Base-by-base conservation (phyloP, 1,140 invertebrate species). In the Oppia nitens region DNA sequence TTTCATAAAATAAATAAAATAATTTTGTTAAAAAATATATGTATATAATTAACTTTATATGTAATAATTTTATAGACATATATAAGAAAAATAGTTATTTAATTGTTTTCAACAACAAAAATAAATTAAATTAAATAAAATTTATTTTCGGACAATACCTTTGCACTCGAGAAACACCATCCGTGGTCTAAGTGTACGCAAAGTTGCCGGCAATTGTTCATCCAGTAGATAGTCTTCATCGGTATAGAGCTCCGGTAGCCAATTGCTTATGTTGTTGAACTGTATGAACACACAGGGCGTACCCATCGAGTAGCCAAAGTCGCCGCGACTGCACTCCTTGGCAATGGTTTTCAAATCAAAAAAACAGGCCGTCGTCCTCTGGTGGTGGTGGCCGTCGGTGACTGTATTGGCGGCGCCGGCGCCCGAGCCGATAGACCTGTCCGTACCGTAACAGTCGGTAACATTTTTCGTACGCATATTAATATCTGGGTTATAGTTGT, bases 271-370 rank as follows among this genome's bases (percentile, higher is more conserved):
- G 24, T 59, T 59, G 25, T 59, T 59, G 57, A 59, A 59, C 20
- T 57, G 53, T n/a, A 59, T 59, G 29, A 20, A 59, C 9, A 59
- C 57, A 25, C 57, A 59, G 14, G 57, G 57, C 1, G 27, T 14
- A 26, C 57, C 57, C 12, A 28, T 17, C 56, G 40, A 57, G 55
- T 59, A 59, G 21, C 57, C 57, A 40, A 57, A 59, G 54, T 59
- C 57, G 11, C 23, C 12, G 29, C 32, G 23, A 9, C 56, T 20
- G 47, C 57, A 59, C 24, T 59, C 57, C 14, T 28, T 53, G 24
- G 57, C 21, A 59, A 59, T 48, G 14, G 57, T 56, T 20, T 59
- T 59, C 57, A 59, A 57, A 25, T 59, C 57, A 32, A 59, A 59
- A 14, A 56, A 49, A 49, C 55, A 56, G 3, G 48, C 55, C 1